Conservation (phyloP, 2,888 invertebrate species). For the Aphelenchoides bicaudatus region DNA sequence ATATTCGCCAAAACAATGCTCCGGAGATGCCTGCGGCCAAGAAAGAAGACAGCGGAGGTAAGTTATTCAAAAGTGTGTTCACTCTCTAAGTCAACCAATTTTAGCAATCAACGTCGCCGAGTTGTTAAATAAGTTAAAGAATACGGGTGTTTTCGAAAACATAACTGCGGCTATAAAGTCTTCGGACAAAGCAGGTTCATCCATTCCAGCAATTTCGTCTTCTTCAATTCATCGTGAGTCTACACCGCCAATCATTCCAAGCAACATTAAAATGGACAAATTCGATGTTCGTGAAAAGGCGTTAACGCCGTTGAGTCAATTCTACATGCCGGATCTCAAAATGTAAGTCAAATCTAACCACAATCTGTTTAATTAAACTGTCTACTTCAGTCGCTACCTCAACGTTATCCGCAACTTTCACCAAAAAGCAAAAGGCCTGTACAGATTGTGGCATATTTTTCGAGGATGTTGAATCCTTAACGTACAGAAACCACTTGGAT, state of each 20-base stretch:
- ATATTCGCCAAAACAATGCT: constrained; percentile 19
- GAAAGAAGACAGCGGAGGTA: not conserved
- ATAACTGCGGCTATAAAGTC: not conserved
- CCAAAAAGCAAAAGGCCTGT: constrained; percentile 77
- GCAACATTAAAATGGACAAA: too few species aligned
- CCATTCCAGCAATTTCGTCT: too few species aligned
- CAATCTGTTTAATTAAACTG: too few species aligned
- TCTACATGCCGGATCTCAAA: too few species aligned
- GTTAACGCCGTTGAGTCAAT: too few species aligned
- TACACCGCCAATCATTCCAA: constrained; percentile 5
- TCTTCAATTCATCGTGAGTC: not conserved
- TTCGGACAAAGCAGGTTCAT: not conserved
- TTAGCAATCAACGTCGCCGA: not conserved
- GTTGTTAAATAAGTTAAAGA: not conserved
- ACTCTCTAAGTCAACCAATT: not conserved
- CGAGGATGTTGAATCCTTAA: constrained; percentile 67
- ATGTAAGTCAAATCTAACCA: too few species aligned
- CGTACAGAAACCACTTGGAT: constrained; percentile 87
- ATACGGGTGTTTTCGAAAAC: constrained; percentile 4
- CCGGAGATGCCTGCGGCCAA: too few species aligned
- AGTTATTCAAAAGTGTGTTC: not conserved
- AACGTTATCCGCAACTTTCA: constrained; percentile 72
- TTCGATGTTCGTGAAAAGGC: too few species aligned
- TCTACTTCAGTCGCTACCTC: constrained; percentile 69
- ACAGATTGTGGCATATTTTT: constrained; percentile 91